Base-by-base conservation (phyloP, 2,113 vertebrate species). In the Gavialis gangeticus region DNA sequence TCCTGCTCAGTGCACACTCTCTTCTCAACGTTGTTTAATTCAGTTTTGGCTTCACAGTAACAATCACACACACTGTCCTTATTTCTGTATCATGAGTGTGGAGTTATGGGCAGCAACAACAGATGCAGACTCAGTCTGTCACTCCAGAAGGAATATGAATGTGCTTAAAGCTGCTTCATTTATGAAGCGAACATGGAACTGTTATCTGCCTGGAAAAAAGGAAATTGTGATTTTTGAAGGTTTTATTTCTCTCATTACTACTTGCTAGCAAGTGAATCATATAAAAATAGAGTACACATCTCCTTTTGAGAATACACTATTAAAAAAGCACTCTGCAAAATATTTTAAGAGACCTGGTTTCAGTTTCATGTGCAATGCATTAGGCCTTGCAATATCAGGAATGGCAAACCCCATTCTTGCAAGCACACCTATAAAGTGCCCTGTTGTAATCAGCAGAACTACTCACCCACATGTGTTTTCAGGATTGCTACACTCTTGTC, bases 171-270 rank as follows among this genome's bases (percentile, higher is more conserved):
- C 97, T 97, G 97, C 98, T 98, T 98, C 98, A 98, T 98, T 98
- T 98, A 98, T 98, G 98, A 98, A 98, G 98, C 98, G 87, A 98
- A 98, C 97, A 98, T 98, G 96, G 97, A 96, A 98, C 98, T 98
- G 98, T 98, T 98, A 98, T 98, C 98, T 97, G 94, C 97, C 97
- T 98, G 93, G 78, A 83, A 94, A 89, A 93, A 77, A 46, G 46
- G 60, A 87, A 94, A 91, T 71, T 63, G 59, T 58, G 56, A 94
- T 89, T 92, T 91, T 86, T 34, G 30, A 85, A 25, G 55, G 76
- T 84, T 59, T 10, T n/a, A 55, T 84, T 30, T 16, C 34, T 91
- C 58, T 73, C 63, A 22, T 10, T 73, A n/a, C 71, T 71, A n/a
- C 59, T 46, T 46, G 46, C 46, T 90, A 67, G 59, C 69, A 9